Percentiles rank a stretch among this genome's conserved stretches.
These are phyloP conservation scores for Hoplostethus atlanticus DNA, from an alignment of 2,797 vertebrate species.

Conservation along the genomic window DNA sequence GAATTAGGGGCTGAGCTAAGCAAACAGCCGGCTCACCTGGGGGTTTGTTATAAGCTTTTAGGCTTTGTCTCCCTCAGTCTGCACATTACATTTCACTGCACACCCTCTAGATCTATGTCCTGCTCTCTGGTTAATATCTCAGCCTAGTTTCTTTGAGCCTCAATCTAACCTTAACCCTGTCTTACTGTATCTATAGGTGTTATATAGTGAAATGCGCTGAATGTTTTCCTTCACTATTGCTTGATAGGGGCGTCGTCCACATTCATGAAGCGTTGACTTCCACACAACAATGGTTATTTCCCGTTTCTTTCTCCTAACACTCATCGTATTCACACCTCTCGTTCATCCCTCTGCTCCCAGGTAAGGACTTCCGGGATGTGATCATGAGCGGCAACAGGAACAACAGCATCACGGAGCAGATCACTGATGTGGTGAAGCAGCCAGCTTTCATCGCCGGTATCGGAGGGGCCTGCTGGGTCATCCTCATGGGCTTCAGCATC, in stretches of 20 bases:
- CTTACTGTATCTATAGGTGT: slow-evolving; percentile 27
- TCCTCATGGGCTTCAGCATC: slow-evolving; percentile 99
- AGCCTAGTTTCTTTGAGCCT: slow-evolving; percentile 32
- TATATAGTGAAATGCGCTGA: slow-evolving; percentile 14
- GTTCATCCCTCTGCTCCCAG: slow-evolving; percentile 73
- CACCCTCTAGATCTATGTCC: slow-evolving; percentile 49
- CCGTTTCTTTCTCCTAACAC: slow-evolving; percentile 23
- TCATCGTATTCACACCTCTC: slow-evolving; percentile 20
- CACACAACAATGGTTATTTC: slow-evolving; percentile 37
- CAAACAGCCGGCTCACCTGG: slow-evolving; percentile 73
- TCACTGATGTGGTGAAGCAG: slow-evolving; percentile 99
- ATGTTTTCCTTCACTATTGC: background rate
- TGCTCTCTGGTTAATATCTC: slow-evolving; percentile 55
- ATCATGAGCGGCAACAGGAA: slow-evolving; percentile 94
- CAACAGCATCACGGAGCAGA: slow-evolving; percentile 99
- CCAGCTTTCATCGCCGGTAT: slow-evolving; percentile 99
- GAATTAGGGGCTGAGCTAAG: slow-evolving; percentile 71
- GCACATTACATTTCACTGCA: slow-evolving; percentile 67
- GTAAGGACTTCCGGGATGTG: slow-evolving; percentile 93
- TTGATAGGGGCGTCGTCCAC: background rate
- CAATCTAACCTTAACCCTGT: slow-evolving; percentile 31
- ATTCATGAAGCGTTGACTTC: slow-evolving; percentile 28
- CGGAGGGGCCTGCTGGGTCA: slow-evolving; percentile 99
- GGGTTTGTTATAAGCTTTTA: slow-evolving; percentile 73
- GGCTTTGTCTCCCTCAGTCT: slow-evolving; percentile 67